Evolutionary conservation across 1,140 invertebrate genomes (phyloP), one percentile per base, ranked within the genome.

Genomic region (Euura lappo): DNA sequence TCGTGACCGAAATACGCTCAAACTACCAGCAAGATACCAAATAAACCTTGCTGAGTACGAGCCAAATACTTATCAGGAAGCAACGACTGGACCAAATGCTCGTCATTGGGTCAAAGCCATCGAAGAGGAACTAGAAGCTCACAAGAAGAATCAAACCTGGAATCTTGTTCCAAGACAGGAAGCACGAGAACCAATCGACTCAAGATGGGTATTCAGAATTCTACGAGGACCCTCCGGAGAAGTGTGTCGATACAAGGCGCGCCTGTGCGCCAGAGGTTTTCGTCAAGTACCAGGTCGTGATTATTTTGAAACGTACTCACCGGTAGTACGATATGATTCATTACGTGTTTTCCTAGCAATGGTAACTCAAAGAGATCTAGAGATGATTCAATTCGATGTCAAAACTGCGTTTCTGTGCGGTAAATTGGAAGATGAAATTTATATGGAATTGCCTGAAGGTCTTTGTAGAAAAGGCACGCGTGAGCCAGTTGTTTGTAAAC

Each of bases 361-460:
- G 28, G 66, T 42, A 11, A 66, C 68, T 65, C 6, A 65, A 43
- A 64, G 69, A n/a, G n/a, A 45, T 5, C 71, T 43, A 28, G 13
- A 77, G 3, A 72, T 81, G 0, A 43, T 45, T 1, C 77, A 81
- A 45, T 73, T 83, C 44, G 84, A 85, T 73, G 74, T 84, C 5
- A 72, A 71, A 68, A 79, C 75, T 8, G 83, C 83, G 7, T 85
- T 84, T 70, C 72, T 85, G 8, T 77, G 83, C 72, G 78, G 80
- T 28, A 42, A 76, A 5, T 70, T 85, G 65, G 74, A 85, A 1
- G 79, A 85, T 68, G 76, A 77, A 46, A 71, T 83, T 1, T 82
- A 75, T 70, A 82, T 85, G 78, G 45, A 79, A 45, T 76, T 82
- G 70, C 80, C 84, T 7, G 66, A 82, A 60, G 81, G 77, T 28